Evolutionary conservation across 2,888 invertebrate genomes (phyloP).

Genomic region (Caenorhabditis drosophilae): DNA sequence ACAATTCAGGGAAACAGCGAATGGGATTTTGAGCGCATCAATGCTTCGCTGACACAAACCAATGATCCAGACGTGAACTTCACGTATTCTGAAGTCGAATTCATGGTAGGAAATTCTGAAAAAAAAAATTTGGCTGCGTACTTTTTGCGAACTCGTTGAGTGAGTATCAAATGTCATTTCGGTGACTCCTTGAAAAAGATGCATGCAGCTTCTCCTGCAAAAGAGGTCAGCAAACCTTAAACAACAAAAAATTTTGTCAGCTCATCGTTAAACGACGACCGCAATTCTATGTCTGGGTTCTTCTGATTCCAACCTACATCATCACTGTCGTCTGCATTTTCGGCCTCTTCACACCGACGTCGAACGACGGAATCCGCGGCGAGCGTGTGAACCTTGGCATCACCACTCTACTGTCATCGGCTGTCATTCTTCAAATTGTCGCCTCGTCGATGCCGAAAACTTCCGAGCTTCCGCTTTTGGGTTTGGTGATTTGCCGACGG

Average conservation of each 20-base stretch:
- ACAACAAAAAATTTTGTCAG: too few species aligned
- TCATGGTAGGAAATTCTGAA: slow-evolving; percentile 14
- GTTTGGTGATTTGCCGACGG: slow-evolving; percentile 20
- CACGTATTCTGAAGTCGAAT: slow-evolving; percentile 44
- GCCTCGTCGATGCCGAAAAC: slow-evolving; percentile 57
- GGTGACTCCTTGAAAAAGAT: too few species aligned
- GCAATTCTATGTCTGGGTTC: slow-evolving; percentile 55
- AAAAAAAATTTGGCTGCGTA: too few species aligned
- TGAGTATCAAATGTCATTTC: too few species aligned
- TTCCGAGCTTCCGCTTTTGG: slow-evolving; percentile 45
- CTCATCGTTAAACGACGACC: slow-evolving; percentile 31
- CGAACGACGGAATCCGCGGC: slow-evolving; percentile 47
- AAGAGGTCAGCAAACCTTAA: neutral
- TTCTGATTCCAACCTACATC: slow-evolving; percentile 52
- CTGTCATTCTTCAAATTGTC: slow-evolving; percentile 56
- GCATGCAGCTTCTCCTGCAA: neutral
- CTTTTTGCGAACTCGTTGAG: too few species aligned
- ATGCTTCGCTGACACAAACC: slow-evolving; percentile 5
- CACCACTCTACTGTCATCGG: slow-evolving; percentile 52
- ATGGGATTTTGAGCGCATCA: slow-evolving; percentile 44
- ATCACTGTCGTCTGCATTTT: slow-evolving; percentile 51
- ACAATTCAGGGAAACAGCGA: slow-evolving; percentile 49
- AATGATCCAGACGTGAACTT: slow-evolving; percentile 52
- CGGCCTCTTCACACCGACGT: slow-evolving; percentile 51
- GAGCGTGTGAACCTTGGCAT: slow-evolving; percentile 53